A percentile compares a stretch with the other conserved stretches of the same genome.
Evolutionary conservation across 1,140 invertebrate genomes (phyloP).

Genomic region (Archivesica marissinica): DNA sequence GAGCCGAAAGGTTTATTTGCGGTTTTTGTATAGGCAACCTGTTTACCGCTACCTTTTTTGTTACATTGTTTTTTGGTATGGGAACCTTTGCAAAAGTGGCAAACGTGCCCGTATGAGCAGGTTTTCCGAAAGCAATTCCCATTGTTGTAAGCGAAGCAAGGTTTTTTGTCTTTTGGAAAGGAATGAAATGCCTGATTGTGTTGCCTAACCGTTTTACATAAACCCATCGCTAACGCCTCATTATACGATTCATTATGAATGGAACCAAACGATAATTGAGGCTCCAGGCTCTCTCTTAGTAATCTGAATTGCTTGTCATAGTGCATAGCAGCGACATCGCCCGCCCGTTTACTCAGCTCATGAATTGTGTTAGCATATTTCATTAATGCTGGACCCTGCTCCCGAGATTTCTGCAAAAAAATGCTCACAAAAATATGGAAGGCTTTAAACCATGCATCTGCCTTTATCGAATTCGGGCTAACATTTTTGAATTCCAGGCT

Average conservation of each 20-base stretch:
- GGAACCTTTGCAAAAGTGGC: constrained; percentile 23
- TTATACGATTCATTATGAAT: neutral
- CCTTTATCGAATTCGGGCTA: neutral
- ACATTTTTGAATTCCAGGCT: neutral
- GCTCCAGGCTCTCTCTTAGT: neutral
- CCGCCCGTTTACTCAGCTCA: neutral
- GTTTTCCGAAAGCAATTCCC: neutral
- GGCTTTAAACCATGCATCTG: neutral
- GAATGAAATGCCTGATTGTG: neutral
- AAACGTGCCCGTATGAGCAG: constrained; percentile 6
- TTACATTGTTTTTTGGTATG: neutral
- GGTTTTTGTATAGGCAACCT: too few relatives aligned
- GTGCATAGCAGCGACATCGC: constrained; percentile 29
- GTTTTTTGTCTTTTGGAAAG: neutral
- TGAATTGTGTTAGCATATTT: neutral
- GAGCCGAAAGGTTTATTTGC: too few relatives aligned
- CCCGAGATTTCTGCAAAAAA: neutral
- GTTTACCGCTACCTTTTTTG: neutral
- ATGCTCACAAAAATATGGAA: constrained; percentile 40
- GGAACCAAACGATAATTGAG: neutral
- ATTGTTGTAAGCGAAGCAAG: constrained; percentile 15
- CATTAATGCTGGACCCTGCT: neutral
- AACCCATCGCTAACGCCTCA: neutral
- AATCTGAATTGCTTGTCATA: constrained; percentile 25
- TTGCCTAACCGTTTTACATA: constrained; percentile 3